Conservation (phyloP, 2,113 vertebrate genomes). For the Nestor notabilis region DNA sequence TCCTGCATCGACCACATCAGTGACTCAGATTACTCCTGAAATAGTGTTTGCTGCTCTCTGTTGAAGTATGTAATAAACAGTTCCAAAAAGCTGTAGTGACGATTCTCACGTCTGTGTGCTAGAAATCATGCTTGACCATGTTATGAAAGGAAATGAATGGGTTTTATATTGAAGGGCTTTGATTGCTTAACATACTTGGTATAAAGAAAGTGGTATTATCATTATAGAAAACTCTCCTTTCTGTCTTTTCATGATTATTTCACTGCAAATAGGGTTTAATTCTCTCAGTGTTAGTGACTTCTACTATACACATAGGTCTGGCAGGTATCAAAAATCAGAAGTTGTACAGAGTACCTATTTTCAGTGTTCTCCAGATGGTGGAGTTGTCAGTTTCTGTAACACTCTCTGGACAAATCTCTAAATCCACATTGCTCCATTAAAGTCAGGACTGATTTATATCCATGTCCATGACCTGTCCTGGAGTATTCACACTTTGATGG, state of each 20-base stretch:
- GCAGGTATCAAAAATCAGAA: background rate
- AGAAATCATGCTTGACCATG: background rate
- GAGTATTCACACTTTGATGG: background rate
- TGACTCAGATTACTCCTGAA: slow-evolving; percentile 2
- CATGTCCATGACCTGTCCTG: background rate
- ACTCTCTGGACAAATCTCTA: background rate
- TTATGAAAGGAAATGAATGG: background rate
- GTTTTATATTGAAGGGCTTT: background rate
- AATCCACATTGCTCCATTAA: background rate
- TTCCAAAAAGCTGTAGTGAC: background rate
- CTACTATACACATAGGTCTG: background rate
- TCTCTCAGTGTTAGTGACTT: background rate
- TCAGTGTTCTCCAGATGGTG: background rate
- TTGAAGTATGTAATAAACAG: background rate
- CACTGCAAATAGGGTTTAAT: background rate
- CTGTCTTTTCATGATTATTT: background rate
- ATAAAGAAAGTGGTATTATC: background rate
- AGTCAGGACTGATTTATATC: background rate
- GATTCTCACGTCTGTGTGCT: background rate
- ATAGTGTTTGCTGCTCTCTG: background rate
- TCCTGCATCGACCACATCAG: background rate
- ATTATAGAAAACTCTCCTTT: background rate
- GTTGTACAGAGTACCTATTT: background rate
- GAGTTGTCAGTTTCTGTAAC: background rate
- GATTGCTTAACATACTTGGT: background rate